Evolutionary conservation across 2,113 vertebrate species (phyloP).

Genomic region (Pelobates fuscus): DNA sequence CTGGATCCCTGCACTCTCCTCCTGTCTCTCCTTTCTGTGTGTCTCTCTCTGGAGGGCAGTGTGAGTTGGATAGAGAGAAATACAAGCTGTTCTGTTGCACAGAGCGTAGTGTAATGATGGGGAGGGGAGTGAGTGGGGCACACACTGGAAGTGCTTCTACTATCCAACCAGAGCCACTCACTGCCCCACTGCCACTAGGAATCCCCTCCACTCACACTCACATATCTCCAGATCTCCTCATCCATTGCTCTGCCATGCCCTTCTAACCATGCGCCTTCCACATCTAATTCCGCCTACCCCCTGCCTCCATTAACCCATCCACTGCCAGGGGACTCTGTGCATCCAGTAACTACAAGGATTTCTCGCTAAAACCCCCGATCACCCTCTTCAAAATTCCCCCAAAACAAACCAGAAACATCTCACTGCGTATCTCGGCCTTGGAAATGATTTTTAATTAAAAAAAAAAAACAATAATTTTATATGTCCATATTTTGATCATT

Average conservation of each 20-base stretch:
- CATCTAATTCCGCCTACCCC: neutral
- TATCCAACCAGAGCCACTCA: slow-evolving; percentile 61
- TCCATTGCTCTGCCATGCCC: neutral
- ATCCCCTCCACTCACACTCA: slow-evolving; percentile 5
- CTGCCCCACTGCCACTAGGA: neutral
- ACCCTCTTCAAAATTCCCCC: too few relatives aligned
- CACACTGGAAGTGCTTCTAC: slow-evolving; percentile 60
- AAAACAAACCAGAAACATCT: too few relatives aligned
- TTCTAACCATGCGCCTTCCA: neutral
- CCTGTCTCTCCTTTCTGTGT: slow-evolving; percentile 35
- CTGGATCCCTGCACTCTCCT: neutral
- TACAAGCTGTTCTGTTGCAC: slow-evolving; percentile 60
- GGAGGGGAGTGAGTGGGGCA: slow-evolving; percentile 54
- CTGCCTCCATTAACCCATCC: slow-evolving; percentile 21
- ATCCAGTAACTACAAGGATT: too few relatives aligned
- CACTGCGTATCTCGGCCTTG: too few relatives aligned
- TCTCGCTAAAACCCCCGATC: too few relatives aligned
- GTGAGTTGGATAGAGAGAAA: slow-evolving; percentile 48
- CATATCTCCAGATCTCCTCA: neutral
- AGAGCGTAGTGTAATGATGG: slow-evolving; percentile 65
- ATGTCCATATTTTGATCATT: too few relatives aligned
- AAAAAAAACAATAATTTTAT: too few relatives aligned
- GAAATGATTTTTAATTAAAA: too few relatives aligned
- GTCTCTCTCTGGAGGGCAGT: slow-evolving; percentile 37
- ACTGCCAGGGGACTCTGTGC: neutral